Percentiles rank a stretch among this genome's conserved stretches.
Evolutionary conservation across 2,113 vertebrate species (phyloP).

Genomic region (Percopsis transmontana): DNA sequence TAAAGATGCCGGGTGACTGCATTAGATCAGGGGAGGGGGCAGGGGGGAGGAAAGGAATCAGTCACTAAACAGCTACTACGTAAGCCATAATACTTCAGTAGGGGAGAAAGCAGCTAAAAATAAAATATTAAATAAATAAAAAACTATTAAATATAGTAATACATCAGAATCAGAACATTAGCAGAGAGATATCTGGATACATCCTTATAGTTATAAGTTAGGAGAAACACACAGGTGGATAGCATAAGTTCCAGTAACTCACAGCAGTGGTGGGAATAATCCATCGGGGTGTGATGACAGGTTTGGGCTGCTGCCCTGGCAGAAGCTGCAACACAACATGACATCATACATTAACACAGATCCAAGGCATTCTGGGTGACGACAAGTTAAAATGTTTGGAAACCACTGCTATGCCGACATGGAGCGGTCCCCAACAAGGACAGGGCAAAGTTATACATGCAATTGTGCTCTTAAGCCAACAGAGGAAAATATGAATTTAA

Average conservation of each 20-base stretch:
- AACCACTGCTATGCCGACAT: background rate
- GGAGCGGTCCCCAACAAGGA: too few relatives aligned
- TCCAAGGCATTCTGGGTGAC: background rate
- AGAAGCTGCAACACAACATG: conserved; percentile 49
- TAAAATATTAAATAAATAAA: background rate
- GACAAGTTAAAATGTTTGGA: background rate
- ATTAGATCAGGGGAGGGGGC: conserved; percentile 44
- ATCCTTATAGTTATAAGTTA: background rate
- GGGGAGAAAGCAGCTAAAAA: background rate
- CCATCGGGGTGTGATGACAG: conserved; percentile 87
- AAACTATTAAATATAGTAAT: background rate
- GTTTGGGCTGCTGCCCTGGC: conserved; percentile 79
- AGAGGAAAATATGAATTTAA: too few relatives aligned
- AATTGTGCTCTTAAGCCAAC: too few relatives aligned
- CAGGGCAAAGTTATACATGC: too few relatives aligned
- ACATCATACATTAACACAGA: background rate
- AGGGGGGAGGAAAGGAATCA: conserved; percentile 30
- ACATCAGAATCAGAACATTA: background rate
- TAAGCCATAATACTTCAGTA: background rate
- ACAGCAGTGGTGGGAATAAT: conserved; percentile 86
- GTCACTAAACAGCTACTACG: conserved; percentile 24
- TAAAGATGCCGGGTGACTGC: conserved; percentile 77
- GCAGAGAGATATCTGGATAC: background rate
- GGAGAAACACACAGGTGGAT: background rate
- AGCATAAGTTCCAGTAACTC: conserved; percentile 35